phyloP scores from a whole-genome alignment of 2,113 vertebrate species.

The Lepisosteus osseus region DNA sequence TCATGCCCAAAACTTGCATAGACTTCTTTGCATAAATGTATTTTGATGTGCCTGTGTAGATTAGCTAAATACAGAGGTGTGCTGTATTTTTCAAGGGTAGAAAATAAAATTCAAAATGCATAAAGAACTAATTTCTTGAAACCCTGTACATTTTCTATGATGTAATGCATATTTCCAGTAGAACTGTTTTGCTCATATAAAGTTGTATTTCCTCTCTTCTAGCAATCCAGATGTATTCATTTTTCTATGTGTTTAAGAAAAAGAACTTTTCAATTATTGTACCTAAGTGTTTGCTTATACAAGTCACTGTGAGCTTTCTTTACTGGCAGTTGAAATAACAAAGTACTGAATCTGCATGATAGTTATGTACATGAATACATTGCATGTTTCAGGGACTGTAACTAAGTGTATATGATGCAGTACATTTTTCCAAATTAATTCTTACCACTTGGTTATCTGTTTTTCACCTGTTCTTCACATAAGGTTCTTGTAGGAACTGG shows the following conservation, averaged over 20 bases:
- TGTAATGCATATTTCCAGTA: not conserved
- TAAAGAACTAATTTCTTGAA: not conserved
- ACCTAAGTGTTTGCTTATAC: constrained; percentile 14
- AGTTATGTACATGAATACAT: constrained; percentile 17
- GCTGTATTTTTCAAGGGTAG: constrained; percentile 4
- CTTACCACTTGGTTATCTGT: not conserved
- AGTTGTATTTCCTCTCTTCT: not conserved
- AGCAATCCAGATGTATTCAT: not conserved
- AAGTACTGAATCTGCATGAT: constrained; percentile 26
- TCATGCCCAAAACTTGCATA: constrained; percentile 9
- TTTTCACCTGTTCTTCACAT: constrained; percentile 17
- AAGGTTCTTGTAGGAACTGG: constrained; percentile 31
- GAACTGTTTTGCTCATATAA: not conserved
- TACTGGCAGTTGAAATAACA: constrained; percentile 14
- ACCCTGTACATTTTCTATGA: not conserved
- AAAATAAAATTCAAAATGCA: not conserved
- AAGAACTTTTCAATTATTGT: not conserved
- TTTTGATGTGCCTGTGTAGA: constrained; percentile 18
- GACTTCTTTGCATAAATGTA: not conserved
- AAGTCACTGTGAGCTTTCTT: constrained; percentile 18
- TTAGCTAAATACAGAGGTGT: constrained; percentile 1
- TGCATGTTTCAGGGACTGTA: constrained; percentile 34
- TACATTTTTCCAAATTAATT: constrained; percentile 18
- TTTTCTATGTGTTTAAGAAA: not conserved
- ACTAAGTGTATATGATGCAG: constrained; percentile 17